phyloP scores from a whole-genome alignment of 2,888 invertebrate species.

The Lordiphosa fenestrarum region DNA sequence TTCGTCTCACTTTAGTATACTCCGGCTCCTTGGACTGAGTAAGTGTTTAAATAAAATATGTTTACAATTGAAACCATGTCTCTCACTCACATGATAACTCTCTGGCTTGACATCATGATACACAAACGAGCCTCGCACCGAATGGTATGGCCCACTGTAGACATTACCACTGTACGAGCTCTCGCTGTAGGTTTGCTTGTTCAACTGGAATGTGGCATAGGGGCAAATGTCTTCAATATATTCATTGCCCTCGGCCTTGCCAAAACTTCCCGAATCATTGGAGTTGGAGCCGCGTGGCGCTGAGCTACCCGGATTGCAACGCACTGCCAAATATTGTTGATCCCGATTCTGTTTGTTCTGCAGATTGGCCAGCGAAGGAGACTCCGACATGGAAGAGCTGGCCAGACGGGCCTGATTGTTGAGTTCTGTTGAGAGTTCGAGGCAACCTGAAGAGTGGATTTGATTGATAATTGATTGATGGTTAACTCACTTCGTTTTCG shows the following conservation, averaged over 20 bases:
- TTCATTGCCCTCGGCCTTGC: constrained; percentile 83
- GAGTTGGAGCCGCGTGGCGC: constrained; percentile 79
- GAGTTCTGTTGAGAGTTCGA: constrained; percentile 76
- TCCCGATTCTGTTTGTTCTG: constrained; percentile 91
- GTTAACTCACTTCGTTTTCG: constrained; percentile 84
- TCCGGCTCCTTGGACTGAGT: constrained; percentile 86
- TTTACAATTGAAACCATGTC: not conserved
- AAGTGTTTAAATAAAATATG: not conserved
- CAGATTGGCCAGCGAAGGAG: constrained; percentile 88
- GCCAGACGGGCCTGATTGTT: constrained; percentile 80
- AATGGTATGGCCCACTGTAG: constrained; percentile 92
- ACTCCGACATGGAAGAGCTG: constrained; percentile 84
- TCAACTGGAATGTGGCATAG: constrained; percentile 94
- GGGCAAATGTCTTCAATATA: constrained; percentile 96
- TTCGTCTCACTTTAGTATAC: constrained; percentile 91
- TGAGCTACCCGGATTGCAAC: constrained; percentile 82
- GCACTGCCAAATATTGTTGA: constrained; percentile 88
- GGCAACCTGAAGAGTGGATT: too few species aligned
- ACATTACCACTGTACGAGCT: constrained; percentile 94
- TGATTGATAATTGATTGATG: too few species aligned
- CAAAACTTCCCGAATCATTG: constrained; percentile 82
- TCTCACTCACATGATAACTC: constrained; percentile 77
- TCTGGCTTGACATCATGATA: constrained; percentile 92
- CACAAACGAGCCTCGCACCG: constrained; percentile 91
- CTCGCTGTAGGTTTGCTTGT: constrained; percentile 92